Percentiles rank a stretch among this genome's conserved stretches.
phyloP scores from a whole-genome alignment of 2,113 vertebrate genomes.

The Cyprinodon variegatus region DNA sequence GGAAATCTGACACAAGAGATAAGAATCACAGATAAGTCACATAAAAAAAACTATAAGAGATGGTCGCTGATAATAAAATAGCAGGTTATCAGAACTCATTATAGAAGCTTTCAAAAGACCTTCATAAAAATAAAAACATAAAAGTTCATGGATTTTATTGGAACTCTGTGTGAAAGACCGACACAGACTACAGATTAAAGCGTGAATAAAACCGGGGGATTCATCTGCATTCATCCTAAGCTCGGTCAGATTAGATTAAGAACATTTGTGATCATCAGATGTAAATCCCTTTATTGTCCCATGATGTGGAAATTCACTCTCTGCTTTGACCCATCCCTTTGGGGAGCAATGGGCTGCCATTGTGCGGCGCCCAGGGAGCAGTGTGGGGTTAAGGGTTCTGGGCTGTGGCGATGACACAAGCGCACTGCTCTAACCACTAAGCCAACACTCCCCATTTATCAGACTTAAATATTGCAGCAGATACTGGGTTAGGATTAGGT shows the following conservation, averaged over 20 bases:
- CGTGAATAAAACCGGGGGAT: too few relatives aligned
- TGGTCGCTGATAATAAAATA: neutral
- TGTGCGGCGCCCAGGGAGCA: too few relatives aligned
- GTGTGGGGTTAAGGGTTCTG: too few relatives aligned
- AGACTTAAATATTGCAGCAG: neutral
- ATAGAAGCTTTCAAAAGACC: neutral
- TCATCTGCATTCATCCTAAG: neutral
- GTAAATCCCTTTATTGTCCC: too few relatives aligned
- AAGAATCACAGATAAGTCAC: neutral
- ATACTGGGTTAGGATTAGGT: neutral
- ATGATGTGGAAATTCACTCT: too few relatives aligned
- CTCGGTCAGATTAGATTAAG: neutral
- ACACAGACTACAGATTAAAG: too few relatives aligned
- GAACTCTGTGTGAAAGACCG: too few relatives aligned
- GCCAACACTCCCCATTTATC: too few relatives aligned
- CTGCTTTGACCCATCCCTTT: too few relatives aligned
- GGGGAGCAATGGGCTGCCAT: too few relatives aligned
- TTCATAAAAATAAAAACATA: neutral
- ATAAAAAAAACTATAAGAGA: neutral
- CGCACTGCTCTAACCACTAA: too few relatives aligned
- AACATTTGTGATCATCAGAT: neutral
- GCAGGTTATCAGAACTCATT: neutral
- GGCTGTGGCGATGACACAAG: too few relatives aligned
- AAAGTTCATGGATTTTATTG: neutral
- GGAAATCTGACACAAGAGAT: slow-evolving; percentile 15